Conservation (phyloP, 2,888 invertebrate species). For the Neocrepidodera transversa region DNA sequence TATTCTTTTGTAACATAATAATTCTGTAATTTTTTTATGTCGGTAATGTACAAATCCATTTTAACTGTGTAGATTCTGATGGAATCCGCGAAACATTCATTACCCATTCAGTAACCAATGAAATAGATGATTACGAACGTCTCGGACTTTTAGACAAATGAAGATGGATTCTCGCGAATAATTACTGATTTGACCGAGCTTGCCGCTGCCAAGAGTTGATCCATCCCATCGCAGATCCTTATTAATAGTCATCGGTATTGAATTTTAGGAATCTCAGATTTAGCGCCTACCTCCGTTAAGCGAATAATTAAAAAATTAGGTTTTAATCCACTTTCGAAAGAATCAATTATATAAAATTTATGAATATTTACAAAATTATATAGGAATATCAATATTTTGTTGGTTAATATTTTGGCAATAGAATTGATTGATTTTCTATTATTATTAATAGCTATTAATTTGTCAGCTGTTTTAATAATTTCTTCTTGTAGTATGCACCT, state of each 20-base stretch:
- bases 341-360: too few relatives aligned
- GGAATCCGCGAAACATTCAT: conserved; percentile 61
- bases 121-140: conserved; percentile 62
- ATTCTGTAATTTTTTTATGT: too few relatives aligned
- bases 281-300: background rate
- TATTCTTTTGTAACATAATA: too few relatives aligned
- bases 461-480: too few relatives aligned
- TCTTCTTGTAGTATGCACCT: too few relatives aligned
- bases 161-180: conserved; percentile 61
- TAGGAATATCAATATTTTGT: too few relatives aligned
- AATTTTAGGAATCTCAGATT: conserved; percentile 40
- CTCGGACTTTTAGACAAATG: conserved; percentile 60
- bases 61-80: conserved; percentile 49
- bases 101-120: conserved; percentile 63
- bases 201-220: conserved; percentile 54
- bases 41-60: too few relatives aligned
- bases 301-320: background rate
- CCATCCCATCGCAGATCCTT: conserved; percentile 49
- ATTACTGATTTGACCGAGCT: conserved; percentile 63
- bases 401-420: too few relatives aligned
- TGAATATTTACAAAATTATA: too few relatives aligned
- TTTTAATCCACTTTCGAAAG: background rate
- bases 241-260: conserved; percentile 51
- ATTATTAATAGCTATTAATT: too few relatives aligned
- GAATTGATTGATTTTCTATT: too few relatives aligned